phyloP scores from a whole-genome alignment of 1,140 invertebrate genomes.

The Temnothorax longispinosus region DNA sequence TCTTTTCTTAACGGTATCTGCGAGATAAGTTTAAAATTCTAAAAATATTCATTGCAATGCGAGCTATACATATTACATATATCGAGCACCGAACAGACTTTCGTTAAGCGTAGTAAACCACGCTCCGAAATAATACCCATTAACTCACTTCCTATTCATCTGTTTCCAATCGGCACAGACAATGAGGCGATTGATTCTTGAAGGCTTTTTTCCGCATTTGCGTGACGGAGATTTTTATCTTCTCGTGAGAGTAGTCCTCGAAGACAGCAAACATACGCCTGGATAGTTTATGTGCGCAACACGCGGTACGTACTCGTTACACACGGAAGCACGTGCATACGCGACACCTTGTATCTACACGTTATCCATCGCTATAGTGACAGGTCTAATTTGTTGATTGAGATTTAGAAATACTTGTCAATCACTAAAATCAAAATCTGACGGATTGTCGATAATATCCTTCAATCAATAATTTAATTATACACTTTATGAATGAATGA shows the following conservation, averaged over 20 bases:
- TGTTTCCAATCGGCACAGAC: slow-evolving; percentile 53
- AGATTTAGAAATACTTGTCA: not conserved
- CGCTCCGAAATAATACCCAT: not conserved
- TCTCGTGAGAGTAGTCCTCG: not conserved
- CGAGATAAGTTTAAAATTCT: not conserved
- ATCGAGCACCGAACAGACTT: not conserved
- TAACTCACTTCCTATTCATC: slow-evolving; percentile 59
- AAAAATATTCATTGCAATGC: not conserved
- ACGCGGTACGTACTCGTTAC: not conserved
- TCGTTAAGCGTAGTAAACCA: slow-evolving; percentile 19
- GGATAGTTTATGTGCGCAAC: slow-evolving; percentile 47
- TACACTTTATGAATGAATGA: not conserved
- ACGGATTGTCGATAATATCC: not conserved
- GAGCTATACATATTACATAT: not conserved
- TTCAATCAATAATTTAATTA: not conserved
- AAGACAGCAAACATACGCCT: slow-evolving; percentile 15
- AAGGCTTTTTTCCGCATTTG: slow-evolving; percentile 64
- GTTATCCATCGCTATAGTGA: slow-evolving; percentile 4
- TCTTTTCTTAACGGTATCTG: not conserved
- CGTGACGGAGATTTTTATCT: slow-evolving; percentile 61
- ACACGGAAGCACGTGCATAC: not conserved
- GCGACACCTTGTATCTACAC: not conserved
- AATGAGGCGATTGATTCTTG: slow-evolving; percentile 62
- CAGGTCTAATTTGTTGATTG: slow-evolving; percentile 10
- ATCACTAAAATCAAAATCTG: not conserved